A percentile compares a stretch with the other conserved stretches of the same genome.
phyloP scores from a whole-genome alignment of 35 echinoderm and acorn worm species.

The Heliocidaris tuberculata region DNA sequence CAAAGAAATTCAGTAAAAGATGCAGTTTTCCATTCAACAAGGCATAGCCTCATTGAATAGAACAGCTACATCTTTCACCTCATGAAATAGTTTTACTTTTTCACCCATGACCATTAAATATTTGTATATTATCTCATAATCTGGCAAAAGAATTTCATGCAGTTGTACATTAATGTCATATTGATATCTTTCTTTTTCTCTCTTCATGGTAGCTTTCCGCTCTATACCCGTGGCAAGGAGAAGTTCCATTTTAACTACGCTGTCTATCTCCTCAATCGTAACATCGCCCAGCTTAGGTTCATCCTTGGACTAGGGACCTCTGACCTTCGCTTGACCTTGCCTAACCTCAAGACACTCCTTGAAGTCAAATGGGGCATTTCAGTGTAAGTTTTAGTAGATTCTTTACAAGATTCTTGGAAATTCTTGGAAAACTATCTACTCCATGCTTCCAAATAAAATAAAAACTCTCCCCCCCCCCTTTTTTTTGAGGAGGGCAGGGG shows the following conservation, averaged over 20 bases:
- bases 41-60: too few species aligned
- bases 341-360: conserved; percentile 91
- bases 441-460: too few species aligned
- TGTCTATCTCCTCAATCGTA: conserved; percentile 90
- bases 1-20: too few species aligned
- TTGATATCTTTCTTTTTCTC: not conserved
- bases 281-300: conserved; percentile 82
- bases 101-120: too few species aligned
- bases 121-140: not conserved
- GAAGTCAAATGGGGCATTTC: conserved; percentile 88
- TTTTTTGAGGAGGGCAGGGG: too few species aligned
- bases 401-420: not conserved
- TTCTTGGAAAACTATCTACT: too few species aligned
- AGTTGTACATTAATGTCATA: not conserved
- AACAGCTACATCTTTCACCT: too few species aligned
- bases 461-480: too few species aligned
- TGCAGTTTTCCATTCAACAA: too few species aligned
- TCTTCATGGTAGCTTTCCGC: conserved; percentile 71
- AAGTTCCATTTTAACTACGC: conserved; percentile 98
- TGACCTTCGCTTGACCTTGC: conserved; percentile 85
- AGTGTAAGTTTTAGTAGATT: conserved; percentile 57
- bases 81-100: too few species aligned
- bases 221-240: conserved; percentile 87
- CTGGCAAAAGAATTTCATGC: not conserved
- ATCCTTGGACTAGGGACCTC: conserved; percentile 63